Evolutionary conservation across 2,113 vertebrate species (phyloP).

Genomic region (Stigmatopora argus): DNA sequence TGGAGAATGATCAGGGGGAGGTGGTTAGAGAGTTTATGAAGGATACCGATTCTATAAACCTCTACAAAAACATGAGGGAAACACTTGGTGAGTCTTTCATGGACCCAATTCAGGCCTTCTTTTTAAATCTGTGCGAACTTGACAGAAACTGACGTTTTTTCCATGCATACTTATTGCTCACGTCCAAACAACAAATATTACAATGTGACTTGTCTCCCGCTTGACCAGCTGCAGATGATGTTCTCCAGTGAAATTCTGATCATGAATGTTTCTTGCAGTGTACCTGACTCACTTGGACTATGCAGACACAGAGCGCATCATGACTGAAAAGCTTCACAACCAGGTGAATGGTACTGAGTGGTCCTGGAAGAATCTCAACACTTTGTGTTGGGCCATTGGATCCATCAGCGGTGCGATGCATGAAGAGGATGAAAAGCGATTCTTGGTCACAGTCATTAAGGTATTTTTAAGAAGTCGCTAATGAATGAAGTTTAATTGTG

Average conservation of each 20-base stretch:
- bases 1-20: constrained; percentile 98
- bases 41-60: constrained; percentile 97
- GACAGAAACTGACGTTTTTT: not conserved
- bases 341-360: constrained; percentile 97
- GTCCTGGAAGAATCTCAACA: constrained; percentile 99
- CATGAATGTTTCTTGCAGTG: constrained; percentile 66
- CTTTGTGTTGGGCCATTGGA: constrained; percentile 95
- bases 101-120: too few species aligned
- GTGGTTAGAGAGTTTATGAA: constrained; percentile 99
- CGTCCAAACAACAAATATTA: not conserved
- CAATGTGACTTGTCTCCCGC: not conserved
- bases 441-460: constrained; percentile 98
- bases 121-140: not conserved
- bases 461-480: constrained; percentile 54
- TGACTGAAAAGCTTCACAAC: constrained; percentile 99
- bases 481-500: not conserved
- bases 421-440: constrained; percentile 96
- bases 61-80: constrained; percentile 99
- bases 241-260: not conserved
- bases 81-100: constrained; percentile 77
- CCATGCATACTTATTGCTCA: not conserved
- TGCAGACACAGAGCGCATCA: constrained; percentile 94
- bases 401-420: constrained; percentile 99
- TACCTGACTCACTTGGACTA: constrained; percentile 98
- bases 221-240: not conserved